These are phyloP conservation scores for Drosophila stalkeri DNA, from an alignment of 2,888 invertebrate genomes.

Conservation along the genomic window DNA sequence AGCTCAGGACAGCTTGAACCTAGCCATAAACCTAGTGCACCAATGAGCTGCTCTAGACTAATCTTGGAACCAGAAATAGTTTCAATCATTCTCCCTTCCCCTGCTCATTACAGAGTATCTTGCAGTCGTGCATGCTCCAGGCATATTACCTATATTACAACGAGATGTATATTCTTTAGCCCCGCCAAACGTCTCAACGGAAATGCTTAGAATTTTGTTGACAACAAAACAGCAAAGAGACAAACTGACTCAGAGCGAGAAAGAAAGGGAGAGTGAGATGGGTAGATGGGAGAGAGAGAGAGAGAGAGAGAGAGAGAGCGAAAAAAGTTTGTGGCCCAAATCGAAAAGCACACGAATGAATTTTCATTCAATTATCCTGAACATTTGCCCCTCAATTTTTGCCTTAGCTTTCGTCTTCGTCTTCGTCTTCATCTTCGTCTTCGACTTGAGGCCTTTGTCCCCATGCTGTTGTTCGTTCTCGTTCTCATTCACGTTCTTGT, in stretches of 20 bases:
- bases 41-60: too few relatives aligned
- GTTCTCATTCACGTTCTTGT: slow-evolving; percentile 3
- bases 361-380: slow-evolving; percentile 79
- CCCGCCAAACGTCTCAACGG: slow-evolving; percentile 20
- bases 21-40: too few relatives aligned
- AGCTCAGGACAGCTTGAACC: too few relatives aligned
- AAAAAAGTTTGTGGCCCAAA: slow-evolving; percentile 54
- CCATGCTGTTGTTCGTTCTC: slow-evolving; percentile 9
- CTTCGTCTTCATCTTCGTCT: slow-evolving; percentile 1
- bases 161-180: slow-evolving; percentile 73
- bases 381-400: slow-evolving; percentile 54
- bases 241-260: not conserved
- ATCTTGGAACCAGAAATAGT: too few relatives aligned
- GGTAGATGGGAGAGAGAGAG: not conserved
- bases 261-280: too few relatives aligned
- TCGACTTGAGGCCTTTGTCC: slow-evolving; percentile 8
- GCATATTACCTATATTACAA: slow-evolving; percentile 28
- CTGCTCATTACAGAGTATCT: not conserved
- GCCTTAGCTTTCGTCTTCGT: not conserved
- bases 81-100: not conserved
- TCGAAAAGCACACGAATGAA: slow-evolving; percentile 80
- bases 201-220: slow-evolving; percentile 66
- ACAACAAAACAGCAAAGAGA: slow-evolving; percentile 43
- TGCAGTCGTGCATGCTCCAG: not conserved
- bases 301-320: not conserved